These are phyloP conservation scores for Nerophis lumbriciformis DNA, from an alignment of 2,113 vertebrate genomes.

Conservation along the genomic window DNA sequence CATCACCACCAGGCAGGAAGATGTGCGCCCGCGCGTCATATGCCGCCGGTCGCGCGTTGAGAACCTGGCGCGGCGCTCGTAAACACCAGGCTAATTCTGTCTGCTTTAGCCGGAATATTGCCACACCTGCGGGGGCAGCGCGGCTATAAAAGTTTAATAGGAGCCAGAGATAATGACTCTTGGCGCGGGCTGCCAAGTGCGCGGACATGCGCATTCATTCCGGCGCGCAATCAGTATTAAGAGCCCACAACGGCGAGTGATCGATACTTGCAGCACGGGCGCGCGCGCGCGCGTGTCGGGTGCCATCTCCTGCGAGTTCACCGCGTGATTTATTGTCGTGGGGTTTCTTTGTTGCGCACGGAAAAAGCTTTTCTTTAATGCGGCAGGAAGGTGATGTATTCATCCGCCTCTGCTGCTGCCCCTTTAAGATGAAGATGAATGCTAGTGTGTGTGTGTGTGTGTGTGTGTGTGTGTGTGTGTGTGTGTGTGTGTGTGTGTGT, in stretches of 20 bases:
- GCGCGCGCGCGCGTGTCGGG: constrained; percentile 34
- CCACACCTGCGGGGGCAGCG: constrained; percentile 13
- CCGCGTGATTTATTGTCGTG: constrained; percentile 13
- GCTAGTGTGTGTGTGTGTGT: not conserved
- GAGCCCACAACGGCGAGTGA: constrained; percentile 54
- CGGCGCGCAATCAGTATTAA: constrained; percentile 54
- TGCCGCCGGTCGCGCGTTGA: constrained; percentile 5
- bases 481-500: not conserved
- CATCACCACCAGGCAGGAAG: not conserved
- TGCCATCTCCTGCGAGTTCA: constrained; percentile 48
- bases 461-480: not conserved
- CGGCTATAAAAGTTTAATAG: constrained; percentile 35
- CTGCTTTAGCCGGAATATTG: constrained; percentile 25
- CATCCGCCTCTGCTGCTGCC: constrained; percentile 10
- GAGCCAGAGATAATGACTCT: constrained; percentile 38
- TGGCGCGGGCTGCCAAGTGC: constrained; percentile 25
- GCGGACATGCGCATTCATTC: constrained; percentile 56
- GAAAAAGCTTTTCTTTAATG: constrained; percentile 9
- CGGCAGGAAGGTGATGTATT: constrained; percentile 6
- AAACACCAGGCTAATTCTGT: constrained; percentile 32
- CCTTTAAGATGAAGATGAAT: constrained; percentile 13
- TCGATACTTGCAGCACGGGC: constrained; percentile 36
- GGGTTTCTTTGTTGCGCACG: not conserved
- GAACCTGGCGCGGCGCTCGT: constrained; percentile 19
- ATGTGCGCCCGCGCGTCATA: too few relatives aligned